phyloP scores from a whole-genome alignment of 2,888 invertebrate genomes.

The Caenorhabditis zanzibari region DNA sequence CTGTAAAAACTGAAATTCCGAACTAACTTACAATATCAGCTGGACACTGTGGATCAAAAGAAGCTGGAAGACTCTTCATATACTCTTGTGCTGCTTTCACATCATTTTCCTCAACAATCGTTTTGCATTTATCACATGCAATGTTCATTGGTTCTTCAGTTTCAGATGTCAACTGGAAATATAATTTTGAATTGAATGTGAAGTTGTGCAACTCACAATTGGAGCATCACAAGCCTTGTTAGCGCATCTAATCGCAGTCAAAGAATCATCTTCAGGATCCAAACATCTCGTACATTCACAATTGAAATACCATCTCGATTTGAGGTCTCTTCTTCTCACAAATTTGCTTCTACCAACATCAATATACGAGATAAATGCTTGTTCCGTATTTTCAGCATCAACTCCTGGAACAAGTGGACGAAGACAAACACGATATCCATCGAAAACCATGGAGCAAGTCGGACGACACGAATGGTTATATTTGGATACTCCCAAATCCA shows the following conservation, averaged over 20 bases:
- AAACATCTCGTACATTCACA: constrained; percentile 80
- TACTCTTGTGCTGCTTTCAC: constrained; percentile 75
- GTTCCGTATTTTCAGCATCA: constrained; percentile 62
- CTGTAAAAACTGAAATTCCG: too few relatives aligned
- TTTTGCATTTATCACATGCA: constrained; percentile 77
- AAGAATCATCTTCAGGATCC: constrained; percentile 79
- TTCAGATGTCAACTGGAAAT: constrained; percentile 71
- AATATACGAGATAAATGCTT: constrained; percentile 81
- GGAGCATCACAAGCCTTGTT: constrained; percentile 76
- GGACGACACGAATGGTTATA: constrained; percentile 83
- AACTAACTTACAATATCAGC: constrained; percentile 69
- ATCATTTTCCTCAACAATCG: constrained; percentile 62
- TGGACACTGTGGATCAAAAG: constrained; percentile 75
- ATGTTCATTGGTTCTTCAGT: constrained; percentile 75
- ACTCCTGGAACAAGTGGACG: constrained; percentile 78
- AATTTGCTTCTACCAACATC: constrained; percentile 82
- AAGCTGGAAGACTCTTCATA: constrained; percentile 76
- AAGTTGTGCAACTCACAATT: constrained; percentile 62
- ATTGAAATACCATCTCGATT: constrained; percentile 78
- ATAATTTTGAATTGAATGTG: not conserved
- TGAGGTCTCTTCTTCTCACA: constrained; percentile 70
- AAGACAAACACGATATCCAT: constrained; percentile 80
- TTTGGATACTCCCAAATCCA: constrained; percentile 80
- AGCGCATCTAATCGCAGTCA: constrained; percentile 77
- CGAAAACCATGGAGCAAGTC: constrained; percentile 82